A percentile compares a stretch with the other conserved stretches of the same genome.
Evolutionary conservation across 1,140 invertebrate species (phyloP).

Genomic region (Pseudomyrmex cubaensis): DNA sequence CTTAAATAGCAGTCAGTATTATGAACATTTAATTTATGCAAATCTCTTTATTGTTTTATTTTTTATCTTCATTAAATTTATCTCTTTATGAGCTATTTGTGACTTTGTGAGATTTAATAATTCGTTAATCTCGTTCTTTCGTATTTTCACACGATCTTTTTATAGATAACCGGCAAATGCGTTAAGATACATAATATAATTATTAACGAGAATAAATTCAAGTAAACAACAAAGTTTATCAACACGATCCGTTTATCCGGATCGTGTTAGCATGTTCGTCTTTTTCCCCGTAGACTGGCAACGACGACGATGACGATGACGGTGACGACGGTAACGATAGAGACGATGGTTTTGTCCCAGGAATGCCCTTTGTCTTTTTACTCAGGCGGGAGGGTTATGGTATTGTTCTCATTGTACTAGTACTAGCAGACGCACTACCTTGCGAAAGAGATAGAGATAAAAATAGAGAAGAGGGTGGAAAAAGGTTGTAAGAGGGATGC

Average conservation of each 20-base stretch:
- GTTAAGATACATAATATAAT: neutral
- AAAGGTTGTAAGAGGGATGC: conserved; percentile 25
- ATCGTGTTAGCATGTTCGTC: conserved; percentile 7
- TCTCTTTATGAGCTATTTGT: neutral
- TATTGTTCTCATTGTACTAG: conserved; percentile 74
- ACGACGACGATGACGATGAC: conserved; percentile 47
- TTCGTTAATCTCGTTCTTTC: neutral
- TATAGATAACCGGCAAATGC: neutral
- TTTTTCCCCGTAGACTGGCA: conserved; percentile 8
- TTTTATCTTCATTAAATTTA: neutral
- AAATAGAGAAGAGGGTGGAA: conserved; percentile 8
- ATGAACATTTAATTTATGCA: neutral
- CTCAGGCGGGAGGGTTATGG: conserved; percentile 69
- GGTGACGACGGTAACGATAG: conserved; percentile 51
- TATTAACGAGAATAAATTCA: conserved; percentile 28
- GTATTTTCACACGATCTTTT: neutral
- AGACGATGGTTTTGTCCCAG: conserved; percentile 69
- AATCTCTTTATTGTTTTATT: neutral
- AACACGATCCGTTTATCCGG: neutral
- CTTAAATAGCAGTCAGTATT: neutral
- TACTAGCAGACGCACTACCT: conserved; percentile 47
- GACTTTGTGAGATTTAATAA: too few relatives aligned
- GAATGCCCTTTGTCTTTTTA: conserved; percentile 65
- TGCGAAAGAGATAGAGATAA: conserved; percentile 8
- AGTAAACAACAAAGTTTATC: conserved; percentile 22